These are phyloP conservation scores for Desmodus rotundus DNA, from an alignment of 2,113 vertebrate species.

Conservation along the genomic window DNA sequence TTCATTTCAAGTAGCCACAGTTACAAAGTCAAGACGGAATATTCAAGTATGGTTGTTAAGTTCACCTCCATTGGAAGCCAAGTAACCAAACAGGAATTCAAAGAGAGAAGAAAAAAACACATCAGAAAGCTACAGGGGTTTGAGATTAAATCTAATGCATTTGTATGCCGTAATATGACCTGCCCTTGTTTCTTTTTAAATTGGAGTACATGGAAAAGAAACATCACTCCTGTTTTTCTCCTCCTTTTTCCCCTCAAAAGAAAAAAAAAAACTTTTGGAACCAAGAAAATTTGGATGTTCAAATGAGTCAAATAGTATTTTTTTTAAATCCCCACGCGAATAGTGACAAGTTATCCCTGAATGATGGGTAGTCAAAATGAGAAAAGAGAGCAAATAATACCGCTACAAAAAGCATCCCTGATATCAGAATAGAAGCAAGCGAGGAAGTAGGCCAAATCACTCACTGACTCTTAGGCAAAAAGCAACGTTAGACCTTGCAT, in stretches of 20 bases:
- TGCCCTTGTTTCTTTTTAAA: conserved; percentile 60
- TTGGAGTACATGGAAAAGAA: conserved; percentile 67
- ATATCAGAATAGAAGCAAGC: conserved; percentile 72
- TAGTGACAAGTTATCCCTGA: conserved; percentile 70
- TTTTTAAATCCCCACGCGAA: conserved; percentile 42
- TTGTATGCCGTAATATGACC: conserved; percentile 65
- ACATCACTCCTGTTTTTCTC: conserved; percentile 70
- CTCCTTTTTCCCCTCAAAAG: conserved; percentile 44
- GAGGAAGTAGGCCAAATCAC: conserved; percentile 50
- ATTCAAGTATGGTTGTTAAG: conserved; percentile 84
- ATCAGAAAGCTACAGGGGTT: conserved; percentile 68
- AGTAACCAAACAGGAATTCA: conserved; percentile 78
- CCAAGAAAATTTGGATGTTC: conserved; percentile 59
- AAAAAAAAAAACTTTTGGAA: conserved; percentile 52
- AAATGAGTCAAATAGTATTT: conserved; percentile 55
- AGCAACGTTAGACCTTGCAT: neutral
- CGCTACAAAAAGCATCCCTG: conserved; percentile 81
- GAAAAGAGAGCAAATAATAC: conserved; percentile 28
- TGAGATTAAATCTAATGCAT: conserved; percentile 64
- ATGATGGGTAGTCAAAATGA: conserved; percentile 50
- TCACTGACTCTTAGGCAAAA: conserved; percentile 57
- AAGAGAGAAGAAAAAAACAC: conserved; percentile 78
- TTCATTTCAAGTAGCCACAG: conserved; percentile 90
- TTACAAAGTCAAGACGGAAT: conserved; percentile 83
- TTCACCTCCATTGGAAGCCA: conserved; percentile 78